These are phyloP conservation scores for Allacma fusca DNA, from an alignment of 2,888 invertebrate genomes.

Conservation along the genomic window DNA sequence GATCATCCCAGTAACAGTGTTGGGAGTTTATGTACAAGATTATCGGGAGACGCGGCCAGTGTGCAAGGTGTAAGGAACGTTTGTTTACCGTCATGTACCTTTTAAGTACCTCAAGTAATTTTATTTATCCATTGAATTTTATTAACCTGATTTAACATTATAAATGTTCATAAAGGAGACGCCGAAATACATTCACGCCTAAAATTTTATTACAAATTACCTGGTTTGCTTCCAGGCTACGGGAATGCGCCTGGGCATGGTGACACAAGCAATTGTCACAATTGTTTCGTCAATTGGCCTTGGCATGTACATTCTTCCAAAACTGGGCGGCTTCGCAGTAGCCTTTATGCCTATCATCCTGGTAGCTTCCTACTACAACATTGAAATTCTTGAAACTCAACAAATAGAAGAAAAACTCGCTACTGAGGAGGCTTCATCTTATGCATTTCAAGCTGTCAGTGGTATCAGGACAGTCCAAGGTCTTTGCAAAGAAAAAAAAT, in stretches of 20 bases:
- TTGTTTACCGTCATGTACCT: too few species aligned
- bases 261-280: constrained; percentile 77
- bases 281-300: constrained; percentile 73
- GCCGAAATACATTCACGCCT: too few species aligned
- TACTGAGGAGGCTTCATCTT: constrained; percentile 72
- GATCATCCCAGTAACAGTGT: constrained; percentile 77
- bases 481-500: constrained; percentile 69
- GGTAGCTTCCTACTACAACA: constrained; percentile 66
- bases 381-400: constrained; percentile 72
- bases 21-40: constrained; percentile 76
- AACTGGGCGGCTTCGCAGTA: constrained; percentile 76
- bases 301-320: constrained; percentile 77
- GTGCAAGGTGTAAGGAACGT: constrained; percentile 81
- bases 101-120: too few species aligned
- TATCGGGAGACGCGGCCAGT: constrained; percentile 79
- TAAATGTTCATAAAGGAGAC: too few species aligned
- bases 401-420: constrained; percentile 74
- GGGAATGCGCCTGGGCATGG: constrained; percentile 76
- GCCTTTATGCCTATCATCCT: constrained; percentile 76
- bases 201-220: too few species aligned
- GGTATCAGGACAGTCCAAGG: constrained; percentile 62
- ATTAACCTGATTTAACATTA: constrained; percentile 31
- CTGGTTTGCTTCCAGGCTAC: too few species aligned
- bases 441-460: constrained; percentile 65
- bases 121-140: too few species aligned